Base-by-base conservation (phyloP, 2,797 vertebrate species). In the Euthynnus affinis region DNA sequence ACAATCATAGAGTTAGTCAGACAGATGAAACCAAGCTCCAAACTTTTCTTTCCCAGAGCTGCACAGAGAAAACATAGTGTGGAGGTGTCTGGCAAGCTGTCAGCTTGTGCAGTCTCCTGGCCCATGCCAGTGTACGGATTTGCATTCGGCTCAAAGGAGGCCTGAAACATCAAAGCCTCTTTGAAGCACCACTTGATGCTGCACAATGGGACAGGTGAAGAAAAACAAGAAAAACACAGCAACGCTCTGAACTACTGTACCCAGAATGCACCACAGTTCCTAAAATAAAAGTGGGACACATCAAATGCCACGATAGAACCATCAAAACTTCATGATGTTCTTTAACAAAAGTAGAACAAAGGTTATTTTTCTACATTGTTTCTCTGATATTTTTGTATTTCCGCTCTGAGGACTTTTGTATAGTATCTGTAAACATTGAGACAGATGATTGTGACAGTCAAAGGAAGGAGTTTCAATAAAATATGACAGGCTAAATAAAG, bases 141-240 rank as follows among this genome's bases (percentile, higher is more conserved):
- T 91, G 81, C 90, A 92, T 93, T 87, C 32, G 55, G 78, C 88
- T 92, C 92, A 93, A 92, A 93, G 88, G 44, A 85, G 73, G 71
- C 67, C 76, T 34, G 57, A 72, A 80, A 87, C 82, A 87, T 91
- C 87, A 90, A 92, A 92, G 85, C 48, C 44, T 66, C 87, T 90
- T 91, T 91, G 80, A 91, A 87, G 80, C 86, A 78, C 62, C 74
- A 85, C 76, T 88, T 86, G 83, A 86, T 84, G 80, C 76, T 76
- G 73, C 80, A 76, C 76, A 84, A 79, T 53, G 65, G 86, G 82
- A 89, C 79, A 83, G 78, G 82, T 87, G 83, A 88, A 72, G 42
- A 62, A 49, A 86, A 88, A 87, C 71, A 87, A 61, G 7, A 68
- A 57, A 57, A 48, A 25, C 70, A 52, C 52, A 70, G 53, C 59